These are phyloP conservation scores for Menidia beryllina DNA, from an alignment of 2,113 vertebrate genomes.

Conservation along the genomic window DNA sequence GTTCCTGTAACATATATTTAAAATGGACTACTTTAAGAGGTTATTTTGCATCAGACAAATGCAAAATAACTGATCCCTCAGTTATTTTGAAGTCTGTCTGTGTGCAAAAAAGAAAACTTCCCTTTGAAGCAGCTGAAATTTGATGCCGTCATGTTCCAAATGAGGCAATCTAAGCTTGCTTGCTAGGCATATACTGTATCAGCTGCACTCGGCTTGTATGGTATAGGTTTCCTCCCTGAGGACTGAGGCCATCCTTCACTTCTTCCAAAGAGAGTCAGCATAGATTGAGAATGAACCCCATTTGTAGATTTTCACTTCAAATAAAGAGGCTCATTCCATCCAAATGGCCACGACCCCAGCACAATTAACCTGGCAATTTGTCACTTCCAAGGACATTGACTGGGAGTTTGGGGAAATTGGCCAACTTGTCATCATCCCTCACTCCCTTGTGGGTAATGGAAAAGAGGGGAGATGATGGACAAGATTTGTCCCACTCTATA, in stretches of 20 bases:
- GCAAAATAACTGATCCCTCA: conserved; percentile 54
- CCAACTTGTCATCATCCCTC: conserved; percentile 64
- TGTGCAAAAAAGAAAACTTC: conserved; percentile 23
- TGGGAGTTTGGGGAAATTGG: conserved; percentile 61
- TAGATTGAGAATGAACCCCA: conserved; percentile 62
- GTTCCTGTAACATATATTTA: conserved; percentile 23
- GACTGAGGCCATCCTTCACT: conserved; percentile 49
- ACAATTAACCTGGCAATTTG: conserved; percentile 70
- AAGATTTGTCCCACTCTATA: conserved; percentile 39
- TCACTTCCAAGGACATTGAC: conserved; percentile 72
- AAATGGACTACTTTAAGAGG: conserved; percentile 12
- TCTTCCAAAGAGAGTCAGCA: conserved; percentile 25
- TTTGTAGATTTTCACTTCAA: conserved; percentile 74
- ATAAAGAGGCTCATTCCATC: conserved; percentile 67
- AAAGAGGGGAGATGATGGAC: conserved; percentile 40
- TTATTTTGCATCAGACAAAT: conserved; percentile 39
- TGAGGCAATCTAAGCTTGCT: conserved; percentile 12
- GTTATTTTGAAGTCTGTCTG: conserved; percentile 11
- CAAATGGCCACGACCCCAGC: conserved; percentile 63
- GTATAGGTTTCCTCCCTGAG: conserved; percentile 42
- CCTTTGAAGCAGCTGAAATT: background rate
- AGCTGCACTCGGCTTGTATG: conserved; percentile 27
- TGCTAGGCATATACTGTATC: conserved; percentile 31
- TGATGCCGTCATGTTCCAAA: conserved; percentile 10
- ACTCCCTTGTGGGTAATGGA: conserved; percentile 49